Conservation (phyloP, 2,888 invertebrate genomes). For the Lithophane socia region DNA sequence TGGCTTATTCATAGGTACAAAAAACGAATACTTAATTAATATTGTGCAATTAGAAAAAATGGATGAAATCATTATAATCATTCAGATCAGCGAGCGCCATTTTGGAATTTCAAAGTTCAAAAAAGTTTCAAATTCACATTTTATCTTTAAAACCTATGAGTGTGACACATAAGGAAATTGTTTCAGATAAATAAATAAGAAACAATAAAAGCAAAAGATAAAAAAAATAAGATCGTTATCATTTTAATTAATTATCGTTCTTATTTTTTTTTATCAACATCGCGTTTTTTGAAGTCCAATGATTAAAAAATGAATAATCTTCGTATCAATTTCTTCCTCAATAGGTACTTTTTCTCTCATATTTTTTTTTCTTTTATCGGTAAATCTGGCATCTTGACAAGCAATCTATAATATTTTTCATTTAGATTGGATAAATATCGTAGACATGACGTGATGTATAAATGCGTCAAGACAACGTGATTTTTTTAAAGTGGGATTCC, state of each 20-base stretch:
- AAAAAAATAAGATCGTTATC: constrained; percentile 16
- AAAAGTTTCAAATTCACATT: no score
- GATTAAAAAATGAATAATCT: constrained; percentile 18
- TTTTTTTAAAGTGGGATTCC: not conserved
- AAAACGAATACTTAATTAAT: not conserved
- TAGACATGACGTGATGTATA: not conserved
- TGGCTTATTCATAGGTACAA: no score
- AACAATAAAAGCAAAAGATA: not conserved
- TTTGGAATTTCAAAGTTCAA: constrained; percentile 1
- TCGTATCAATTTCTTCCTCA: not conserved
- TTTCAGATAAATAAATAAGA: constrained; percentile 5
- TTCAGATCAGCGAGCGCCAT: not conserved
- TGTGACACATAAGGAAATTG: not conserved
- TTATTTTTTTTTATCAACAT: not conserved
- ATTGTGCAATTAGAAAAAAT: constrained; percentile 16
- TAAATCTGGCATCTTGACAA: constrained; percentile 17
- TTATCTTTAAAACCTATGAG: no score
- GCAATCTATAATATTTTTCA: constrained; percentile 10
- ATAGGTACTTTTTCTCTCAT: not conserved
- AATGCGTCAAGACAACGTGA: not conserved
- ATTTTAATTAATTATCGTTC: constrained; percentile 29
- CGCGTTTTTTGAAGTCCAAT: constrained; percentile 1
- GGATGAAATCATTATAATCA: not conserved
- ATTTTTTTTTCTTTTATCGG: not conserved
- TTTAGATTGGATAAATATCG: not conserved